A percentile compares a stretch with the other conserved stretches of the same genome.
These are phyloP conservation scores for Myzus persicae DNA, from an alignment of 1,140 invertebrate species.

Conservation along the genomic window DNA sequence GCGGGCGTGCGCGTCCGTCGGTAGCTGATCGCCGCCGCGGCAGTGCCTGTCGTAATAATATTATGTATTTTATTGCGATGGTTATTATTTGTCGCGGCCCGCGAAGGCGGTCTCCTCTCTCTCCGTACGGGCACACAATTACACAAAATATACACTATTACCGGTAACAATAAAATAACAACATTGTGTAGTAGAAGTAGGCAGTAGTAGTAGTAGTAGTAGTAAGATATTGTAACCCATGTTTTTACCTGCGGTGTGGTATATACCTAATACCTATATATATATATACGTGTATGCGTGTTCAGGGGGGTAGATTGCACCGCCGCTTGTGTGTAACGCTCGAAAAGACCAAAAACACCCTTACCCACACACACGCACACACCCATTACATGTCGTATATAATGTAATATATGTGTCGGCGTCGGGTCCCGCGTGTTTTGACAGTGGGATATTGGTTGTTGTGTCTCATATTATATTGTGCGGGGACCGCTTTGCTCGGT, in stretches of 20 bases:
- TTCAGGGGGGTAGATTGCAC: background rate
- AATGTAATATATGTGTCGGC: constrained; percentile 16
- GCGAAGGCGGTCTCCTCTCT: background rate
- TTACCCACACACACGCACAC: background rate
- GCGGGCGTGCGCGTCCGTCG: background rate
- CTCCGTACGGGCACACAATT: background rate
- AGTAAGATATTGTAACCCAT: background rate
- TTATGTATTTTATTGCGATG: background rate
- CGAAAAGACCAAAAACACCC: constrained; percentile 16
- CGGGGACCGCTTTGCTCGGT: background rate
- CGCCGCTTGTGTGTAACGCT: background rate
- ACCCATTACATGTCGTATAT: background rate
- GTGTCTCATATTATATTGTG: constrained; percentile 16
- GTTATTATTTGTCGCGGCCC: background rate
- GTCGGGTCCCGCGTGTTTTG: constrained; percentile 2
- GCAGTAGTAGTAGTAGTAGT: background rate
- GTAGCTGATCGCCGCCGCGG: background rate
- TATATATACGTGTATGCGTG: background rate
- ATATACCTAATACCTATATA: background rate
- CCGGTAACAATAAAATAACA: background rate
- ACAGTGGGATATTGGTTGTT: constrained; percentile 30
- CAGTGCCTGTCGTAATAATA: background rate
- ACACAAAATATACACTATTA: background rate
- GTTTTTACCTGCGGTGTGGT: background rate
- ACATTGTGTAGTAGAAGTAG: background rate